Evolutionary conservation across 2,113 vertebrate species (phyloP).

Genomic region (Malurus melanocephalus): DNA sequence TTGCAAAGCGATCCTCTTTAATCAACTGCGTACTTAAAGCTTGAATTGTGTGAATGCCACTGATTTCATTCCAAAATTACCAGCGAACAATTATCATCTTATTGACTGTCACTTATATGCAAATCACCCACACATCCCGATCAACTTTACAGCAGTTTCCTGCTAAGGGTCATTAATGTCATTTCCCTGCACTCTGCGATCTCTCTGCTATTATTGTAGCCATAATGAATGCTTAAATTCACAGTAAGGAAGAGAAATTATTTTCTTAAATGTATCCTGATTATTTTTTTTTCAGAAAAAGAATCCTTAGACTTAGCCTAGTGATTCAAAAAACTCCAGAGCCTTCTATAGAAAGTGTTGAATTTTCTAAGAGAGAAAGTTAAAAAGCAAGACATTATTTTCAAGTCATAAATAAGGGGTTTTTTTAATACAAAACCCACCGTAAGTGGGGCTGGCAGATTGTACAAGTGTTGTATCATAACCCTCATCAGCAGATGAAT

Average conservation of each 20-base stretch:
- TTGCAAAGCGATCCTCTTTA: background rate
- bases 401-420: background rate
- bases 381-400: background rate
- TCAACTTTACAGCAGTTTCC: background rate
- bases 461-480: background rate
- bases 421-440: accelerated
- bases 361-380: background rate
- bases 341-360: background rate
- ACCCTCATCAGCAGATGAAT: slow-evolving; percentile 16
- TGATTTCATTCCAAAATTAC: background rate
- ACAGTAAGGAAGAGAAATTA: background rate
- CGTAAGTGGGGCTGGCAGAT: background rate
- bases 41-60: background rate
- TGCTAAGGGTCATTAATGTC: background rate
- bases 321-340: background rate
- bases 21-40: background rate
- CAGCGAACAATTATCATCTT: background rate
- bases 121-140: background rate
- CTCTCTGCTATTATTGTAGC: background rate
- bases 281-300: background rate
- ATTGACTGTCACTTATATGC: background rate
- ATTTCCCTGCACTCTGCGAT: background rate
- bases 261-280: background rate
- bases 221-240: background rate
- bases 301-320: background rate